Base-by-base conservation (phyloP, 2,113 vertebrate species). In the Sylvietta virens region DNA sequence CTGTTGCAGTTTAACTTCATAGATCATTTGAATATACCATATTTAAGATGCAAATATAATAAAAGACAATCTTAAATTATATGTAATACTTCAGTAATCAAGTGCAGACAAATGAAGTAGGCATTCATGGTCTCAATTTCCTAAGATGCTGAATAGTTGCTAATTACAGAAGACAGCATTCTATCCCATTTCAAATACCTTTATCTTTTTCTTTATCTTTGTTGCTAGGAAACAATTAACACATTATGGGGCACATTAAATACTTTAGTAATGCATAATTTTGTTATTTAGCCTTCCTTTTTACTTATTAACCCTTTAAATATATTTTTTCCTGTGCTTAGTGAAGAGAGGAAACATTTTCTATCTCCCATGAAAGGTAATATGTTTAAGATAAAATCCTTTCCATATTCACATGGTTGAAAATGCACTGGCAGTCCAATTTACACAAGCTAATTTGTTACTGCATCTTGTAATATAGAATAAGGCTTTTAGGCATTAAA, bases 141-240 rank as follows among this genome's bases (percentile, higher is more conserved):
- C 79, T 83, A 79, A 96, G 64, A 94, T 88, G 35, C 24, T 95
- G 90, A 95, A 93, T 93, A 96, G 85, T 53, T 88, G 44, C 40
- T 90, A 96, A 96, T 96, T 96, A 80, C 64, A 83, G 71, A 37
- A 88, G 79, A 51, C 39, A 73, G 39, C 23, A 78, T 56, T 90
- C 61, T 81, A 71, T 70, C 44, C 37, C 33, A 71, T 86, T 95
- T 96, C 51, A 80, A 93, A 90, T 74, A 94, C 64, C 31, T 93
- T 56, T 65, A 65, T 40, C 57, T 79, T 56, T 65, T 65, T 40
- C 57, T 81, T 40, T 71, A 76, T 77, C 54, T 91, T 93, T 90
- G 74, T 95, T 93, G 94, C 95, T 88, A 92, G 64, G 72, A 96
- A 84, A 95, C 79, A 62, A 86, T 86, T 90, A 90, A 86, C 51